These are phyloP conservation scores for Cladorhizidae sp. DNA, from an alignment of 37 sponge, comb jelly and placozoan species.

Conservation along the genomic window DNA sequence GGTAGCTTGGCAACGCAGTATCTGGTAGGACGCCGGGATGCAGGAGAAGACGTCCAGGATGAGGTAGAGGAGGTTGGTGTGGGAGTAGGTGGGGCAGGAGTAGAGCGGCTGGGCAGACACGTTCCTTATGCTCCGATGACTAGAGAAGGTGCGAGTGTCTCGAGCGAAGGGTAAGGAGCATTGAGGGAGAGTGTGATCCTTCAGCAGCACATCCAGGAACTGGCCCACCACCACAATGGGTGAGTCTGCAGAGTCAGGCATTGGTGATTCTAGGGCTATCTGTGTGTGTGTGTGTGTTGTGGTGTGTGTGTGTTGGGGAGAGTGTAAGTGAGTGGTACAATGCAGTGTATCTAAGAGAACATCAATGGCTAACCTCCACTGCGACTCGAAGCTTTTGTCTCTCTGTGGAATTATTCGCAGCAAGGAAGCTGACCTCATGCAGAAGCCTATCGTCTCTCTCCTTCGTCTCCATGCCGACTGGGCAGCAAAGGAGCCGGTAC, in stretches of 20 bases:
- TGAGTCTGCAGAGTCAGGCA: not conserved
- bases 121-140: not conserved
- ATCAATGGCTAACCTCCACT: not conserved
- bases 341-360: not conserved
- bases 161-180: not conserved
- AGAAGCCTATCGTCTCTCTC: slow-evolving; percentile 8
- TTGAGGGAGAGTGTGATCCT: slow-evolving; percentile 29
- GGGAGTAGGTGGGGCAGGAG: slow-evolving; percentile 40
- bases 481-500: slow-evolving; percentile 9
- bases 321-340: too few species aligned
- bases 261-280: not conserved
- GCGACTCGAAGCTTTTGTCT: not conserved
- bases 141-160: not conserved
- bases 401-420: slow-evolving; percentile 12
- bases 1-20: slow-evolving; percentile 61
- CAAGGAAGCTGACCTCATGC: slow-evolving; percentile 55
- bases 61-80: slow-evolving; percentile 48
- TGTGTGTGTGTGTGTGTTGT: too few species aligned
- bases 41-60: slow-evolving; percentile 60
- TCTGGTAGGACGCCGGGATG: slow-evolving; percentile 72
- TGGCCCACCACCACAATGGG: slow-evolving; percentile 50
- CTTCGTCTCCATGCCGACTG: not conserved
- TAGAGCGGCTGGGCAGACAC: slow-evolving; percentile 37
- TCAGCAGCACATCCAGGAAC: slow-evolving; percentile 37
- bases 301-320: too few species aligned